These are phyloP conservation scores for Drosophila nr. perissopoda DNA, from an alignment of 2,888 invertebrate species.

Conservation along the genomic window DNA sequence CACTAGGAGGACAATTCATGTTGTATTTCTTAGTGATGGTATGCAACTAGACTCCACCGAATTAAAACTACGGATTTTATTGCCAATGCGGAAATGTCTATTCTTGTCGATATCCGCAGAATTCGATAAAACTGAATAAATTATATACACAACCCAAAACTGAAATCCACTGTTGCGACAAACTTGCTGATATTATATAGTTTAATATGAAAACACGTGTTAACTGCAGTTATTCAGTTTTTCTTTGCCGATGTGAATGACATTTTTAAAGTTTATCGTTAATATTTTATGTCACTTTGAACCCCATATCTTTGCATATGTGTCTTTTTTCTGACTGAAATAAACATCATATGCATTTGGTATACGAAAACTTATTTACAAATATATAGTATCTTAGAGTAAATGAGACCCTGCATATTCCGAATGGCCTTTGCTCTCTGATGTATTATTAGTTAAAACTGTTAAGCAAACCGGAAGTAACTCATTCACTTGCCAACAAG, in stretches of 20 bases:
- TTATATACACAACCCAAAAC: not conserved
- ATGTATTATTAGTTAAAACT: constrained; percentile 75
- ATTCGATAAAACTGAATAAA: not conserved
- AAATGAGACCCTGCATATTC: not conserved
- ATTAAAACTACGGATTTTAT: not conserved
- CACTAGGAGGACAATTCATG: too few relatives aligned
- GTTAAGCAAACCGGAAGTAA: constrained; percentile 75
- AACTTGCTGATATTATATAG: not conserved
- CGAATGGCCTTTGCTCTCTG: constrained; percentile 16
- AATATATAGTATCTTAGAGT: not conserved
- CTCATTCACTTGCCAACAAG: constrained; percentile 78
- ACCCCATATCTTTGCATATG: not conserved
- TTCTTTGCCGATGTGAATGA: not conserved
- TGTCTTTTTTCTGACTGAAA: not conserved
- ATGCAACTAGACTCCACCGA: too few relatives aligned
- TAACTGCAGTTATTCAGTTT: not conserved
- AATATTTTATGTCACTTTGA: not conserved
- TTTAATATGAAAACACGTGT: not conserved
- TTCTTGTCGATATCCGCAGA: not conserved
- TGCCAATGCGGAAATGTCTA: not conserved
- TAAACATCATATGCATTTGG: not conserved
- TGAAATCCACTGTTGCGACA: not conserved
- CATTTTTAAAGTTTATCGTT: not conserved
- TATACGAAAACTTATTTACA: not conserved
- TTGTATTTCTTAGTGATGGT: too few relatives aligned